Conservation (phyloP, 1,140 invertebrate genomes). For the Heliconius nattereri region DNA sequence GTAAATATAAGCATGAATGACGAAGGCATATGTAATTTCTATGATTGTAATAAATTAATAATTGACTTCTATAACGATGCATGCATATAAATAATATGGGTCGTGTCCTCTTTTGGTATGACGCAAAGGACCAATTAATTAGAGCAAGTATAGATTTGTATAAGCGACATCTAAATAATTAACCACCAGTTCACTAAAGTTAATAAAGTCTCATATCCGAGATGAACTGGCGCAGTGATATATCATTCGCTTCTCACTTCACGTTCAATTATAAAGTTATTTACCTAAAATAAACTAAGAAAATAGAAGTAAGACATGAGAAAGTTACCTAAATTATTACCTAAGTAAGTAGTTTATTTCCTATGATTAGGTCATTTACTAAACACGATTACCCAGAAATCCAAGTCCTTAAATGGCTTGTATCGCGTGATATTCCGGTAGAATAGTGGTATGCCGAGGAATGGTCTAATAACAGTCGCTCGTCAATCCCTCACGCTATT, state of each 20-base stretch:
- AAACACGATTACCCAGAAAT: slow-evolving; percentile 9
- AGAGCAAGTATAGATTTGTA: not conserved
- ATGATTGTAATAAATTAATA: not conserved
- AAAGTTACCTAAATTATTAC: no score
- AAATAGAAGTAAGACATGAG: no score
- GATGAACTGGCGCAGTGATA: no score
- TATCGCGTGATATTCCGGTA: slow-evolving; percentile 32
- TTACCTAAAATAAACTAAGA: not conserved
- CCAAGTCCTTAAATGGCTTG: slow-evolving; percentile 4
- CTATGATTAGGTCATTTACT: not conserved
- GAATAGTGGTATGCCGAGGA: not conserved
- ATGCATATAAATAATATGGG: not conserved
- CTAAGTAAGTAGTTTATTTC: not conserved
- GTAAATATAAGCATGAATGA: not conserved
- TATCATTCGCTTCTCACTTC: no score
- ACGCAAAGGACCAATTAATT: slow-evolving; percentile 3
- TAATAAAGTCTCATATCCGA: no score
- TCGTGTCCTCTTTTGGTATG: not conserved
- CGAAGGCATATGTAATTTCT: not conserved
- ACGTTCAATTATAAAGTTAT: no score
- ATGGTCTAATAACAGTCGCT: slow-evolving; percentile 19
- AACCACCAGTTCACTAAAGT: no score
- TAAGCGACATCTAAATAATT: no score
- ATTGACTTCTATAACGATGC: not conserved
- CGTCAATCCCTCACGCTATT: slow-evolving; percentile 10